These are phyloP conservation scores for Zelleria hepariella DNA, from an alignment of 2,888 invertebrate genomes.

Conservation along the genomic window DNA sequence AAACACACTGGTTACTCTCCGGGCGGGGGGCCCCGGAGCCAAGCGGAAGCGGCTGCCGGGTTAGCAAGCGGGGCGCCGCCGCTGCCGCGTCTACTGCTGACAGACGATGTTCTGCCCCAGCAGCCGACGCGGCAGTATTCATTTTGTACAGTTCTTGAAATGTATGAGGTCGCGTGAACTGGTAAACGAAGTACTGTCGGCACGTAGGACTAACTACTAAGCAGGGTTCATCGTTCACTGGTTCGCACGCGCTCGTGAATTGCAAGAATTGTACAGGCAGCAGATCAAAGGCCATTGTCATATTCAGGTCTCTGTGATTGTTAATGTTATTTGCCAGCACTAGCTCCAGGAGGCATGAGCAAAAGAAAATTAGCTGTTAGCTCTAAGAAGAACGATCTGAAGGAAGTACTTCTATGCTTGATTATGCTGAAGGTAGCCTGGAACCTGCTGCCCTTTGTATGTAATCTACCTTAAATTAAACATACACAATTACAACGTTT, in stretches of 20 bases:
- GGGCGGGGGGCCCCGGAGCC: conserved; percentile 62
- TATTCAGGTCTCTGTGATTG: background rate
- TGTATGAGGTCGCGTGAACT: too few relatives aligned
- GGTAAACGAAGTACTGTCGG: too few relatives aligned
- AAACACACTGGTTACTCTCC: conserved; percentile 71
- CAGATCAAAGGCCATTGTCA: conserved; percentile 28
- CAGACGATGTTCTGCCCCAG: background rate
- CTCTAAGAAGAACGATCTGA: conserved; percentile 17
- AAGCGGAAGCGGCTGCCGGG: conserved; percentile 70
- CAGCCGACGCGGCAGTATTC: background rate
- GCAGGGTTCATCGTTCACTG: too few relatives aligned
- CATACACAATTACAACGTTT: background rate
- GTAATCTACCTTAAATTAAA: background rate
- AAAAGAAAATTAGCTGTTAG: conserved; percentile 36
- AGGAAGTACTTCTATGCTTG: background rate
- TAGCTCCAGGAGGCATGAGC: conserved; percentile 33
- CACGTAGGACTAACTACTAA: too few relatives aligned
- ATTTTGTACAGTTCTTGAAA: conserved; percentile 14
- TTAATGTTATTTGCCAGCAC: conserved; percentile 28
- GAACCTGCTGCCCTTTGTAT: conserved; percentile 31
- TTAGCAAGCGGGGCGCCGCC: conserved; percentile 60
- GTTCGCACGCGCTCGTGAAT: too few relatives aligned
- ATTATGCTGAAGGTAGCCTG: conserved; percentile 29
- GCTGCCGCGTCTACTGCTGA: conserved; percentile 9
- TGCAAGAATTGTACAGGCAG: conserved; percentile 21